These are phyloP conservation scores for Conistra vaccinii DNA, from an alignment of 2,888 invertebrate genomes.

Conservation along the genomic window DNA sequence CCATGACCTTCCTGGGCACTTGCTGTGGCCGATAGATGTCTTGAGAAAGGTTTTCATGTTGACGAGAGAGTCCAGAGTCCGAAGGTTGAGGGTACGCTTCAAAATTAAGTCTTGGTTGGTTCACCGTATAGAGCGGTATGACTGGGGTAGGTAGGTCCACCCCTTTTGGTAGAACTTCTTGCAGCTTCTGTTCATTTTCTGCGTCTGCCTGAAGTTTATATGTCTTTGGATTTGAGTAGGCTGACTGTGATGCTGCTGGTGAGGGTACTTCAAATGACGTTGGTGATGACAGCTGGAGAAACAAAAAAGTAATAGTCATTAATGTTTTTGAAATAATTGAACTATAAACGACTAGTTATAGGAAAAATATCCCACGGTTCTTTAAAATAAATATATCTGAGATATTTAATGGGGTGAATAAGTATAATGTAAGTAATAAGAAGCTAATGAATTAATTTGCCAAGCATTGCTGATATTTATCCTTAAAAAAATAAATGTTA, in stretches of 20 bases:
- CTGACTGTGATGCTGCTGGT: slow-evolving; percentile 73
- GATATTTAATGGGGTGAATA: slow-evolving; percentile 9
- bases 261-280: slow-evolving; percentile 81
- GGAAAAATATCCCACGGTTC: not conserved
- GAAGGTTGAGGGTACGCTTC: slow-evolving; percentile 31
- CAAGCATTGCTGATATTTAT: not conserved
- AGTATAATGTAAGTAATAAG: not conserved
- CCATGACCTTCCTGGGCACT: not conserved
- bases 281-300: slow-evolving; percentile 77
- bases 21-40: not conserved
- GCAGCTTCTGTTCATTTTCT: slow-evolving; percentile 36
- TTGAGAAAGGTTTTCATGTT: slow-evolving; percentile 2
- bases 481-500: not conserved
- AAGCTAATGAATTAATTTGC: not conserved
- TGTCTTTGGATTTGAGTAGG: slow-evolving; percentile 79
- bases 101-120: slow-evolving; percentile 28
- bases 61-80: slow-evolving; percentile 9
- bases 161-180: slow-evolving; percentile 10
- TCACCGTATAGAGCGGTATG: slow-evolving; percentile 5
- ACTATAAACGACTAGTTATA: not conserved
- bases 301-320: not conserved
- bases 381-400: not conserved
- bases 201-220: slow-evolving; percentile 68
- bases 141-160: not conserved
- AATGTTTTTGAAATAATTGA: not conserved